A percentile compares a stretch with the other conserved stretches of the same genome.
Evolutionary conservation across 2,797 vertebrate species (phyloP).

Genomic region (Steatocranus sp.): DNA sequence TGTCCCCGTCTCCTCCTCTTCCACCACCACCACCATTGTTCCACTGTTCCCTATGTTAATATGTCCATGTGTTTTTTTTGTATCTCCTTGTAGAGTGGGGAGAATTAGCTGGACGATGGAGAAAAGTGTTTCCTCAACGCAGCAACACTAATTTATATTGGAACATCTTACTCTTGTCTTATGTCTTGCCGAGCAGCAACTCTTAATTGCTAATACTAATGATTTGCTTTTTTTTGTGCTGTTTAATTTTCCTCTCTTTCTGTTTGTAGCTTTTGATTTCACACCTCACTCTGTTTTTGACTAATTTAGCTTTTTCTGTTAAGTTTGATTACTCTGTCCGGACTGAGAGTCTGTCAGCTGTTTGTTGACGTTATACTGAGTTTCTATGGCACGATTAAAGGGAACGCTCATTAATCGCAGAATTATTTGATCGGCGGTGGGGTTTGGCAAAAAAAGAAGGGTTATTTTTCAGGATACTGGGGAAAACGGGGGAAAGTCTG

Average conservation of each 20-base stretch:
- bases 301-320: constrained; percentile 53
- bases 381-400: constrained; percentile 58
- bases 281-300: constrained; percentile 29
- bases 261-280: constrained; percentile 45
- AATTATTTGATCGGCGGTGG: neutral
- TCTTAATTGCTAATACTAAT: constrained; percentile 44
- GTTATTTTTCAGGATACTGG: neutral
- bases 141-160: constrained; percentile 70
- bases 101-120: constrained; percentile 76
- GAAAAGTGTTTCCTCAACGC: constrained; percentile 68
- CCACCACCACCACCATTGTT: constrained; percentile 21
- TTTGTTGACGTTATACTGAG: constrained; percentile 48
- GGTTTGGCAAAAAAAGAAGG: neutral
- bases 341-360: constrained; percentile 50
- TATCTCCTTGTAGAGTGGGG: constrained; percentile 80
- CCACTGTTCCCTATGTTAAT: constrained; percentile 69
- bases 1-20: neutral
- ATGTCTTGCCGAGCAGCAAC: constrained; percentile 3
- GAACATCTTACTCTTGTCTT: constrained; percentile 46
- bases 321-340: constrained; percentile 54
- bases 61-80: constrained; percentile 72
- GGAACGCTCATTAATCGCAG: neutral
- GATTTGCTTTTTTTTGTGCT: constrained; percentile 34
- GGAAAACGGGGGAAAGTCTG: neutral
- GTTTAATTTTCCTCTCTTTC: constrained; percentile 39